Evolutionary conservation across 2,113 vertebrate genomes (phyloP), one percentile per base, ranked within the genome.

Genomic region (Apteryx mantelli): DNA sequence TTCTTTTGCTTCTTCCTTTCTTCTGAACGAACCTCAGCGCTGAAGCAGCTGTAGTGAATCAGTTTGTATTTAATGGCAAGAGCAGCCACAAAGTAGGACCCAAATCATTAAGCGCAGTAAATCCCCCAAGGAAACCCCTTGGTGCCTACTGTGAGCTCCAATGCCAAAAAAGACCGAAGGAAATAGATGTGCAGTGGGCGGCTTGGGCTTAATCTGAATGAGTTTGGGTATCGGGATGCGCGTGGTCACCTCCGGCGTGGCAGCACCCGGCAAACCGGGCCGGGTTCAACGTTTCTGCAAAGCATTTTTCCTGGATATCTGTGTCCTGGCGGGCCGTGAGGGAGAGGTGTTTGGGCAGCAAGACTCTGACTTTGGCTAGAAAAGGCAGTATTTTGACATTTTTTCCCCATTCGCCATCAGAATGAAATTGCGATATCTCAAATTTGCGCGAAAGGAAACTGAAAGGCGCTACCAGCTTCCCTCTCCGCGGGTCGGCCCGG

Each of bases 121-220:
- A 50, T 0, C 0, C 11, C 60, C 40, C 13, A 2, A 20, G 48
- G 42, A 73, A 75, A 81, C 14, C 63, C 19, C 0, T 0, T 46
- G 34, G 7, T 18, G 73, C 46, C 44, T 53, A 9, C 55, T 9
- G 21, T 68, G 52, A 77, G 44, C 26, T 34, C 65, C 79, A 1
- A 0, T 34, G 44, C 75, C 56, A 19, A 13, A 53, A 48, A 58
- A 53, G 10, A 34, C 13, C 58, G 66, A 38, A 82, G 56, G 28
- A n/a, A 40, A 20, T 44, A 9, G 20, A 70, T 50, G n/a, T 21
- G 46, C 46, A 48, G 46, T 48, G 46, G 46, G 46, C 18, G 7
- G 18, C 19, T 48, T 48, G 46, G 46, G 46, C 46, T 48, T 48
- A 48, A 48, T 48, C 46, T 48, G 46, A 48, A 9, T 8, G 46